Base-by-base conservation (phyloP, 2,113 vertebrate species). In the Hyaena hyaena region DNA sequence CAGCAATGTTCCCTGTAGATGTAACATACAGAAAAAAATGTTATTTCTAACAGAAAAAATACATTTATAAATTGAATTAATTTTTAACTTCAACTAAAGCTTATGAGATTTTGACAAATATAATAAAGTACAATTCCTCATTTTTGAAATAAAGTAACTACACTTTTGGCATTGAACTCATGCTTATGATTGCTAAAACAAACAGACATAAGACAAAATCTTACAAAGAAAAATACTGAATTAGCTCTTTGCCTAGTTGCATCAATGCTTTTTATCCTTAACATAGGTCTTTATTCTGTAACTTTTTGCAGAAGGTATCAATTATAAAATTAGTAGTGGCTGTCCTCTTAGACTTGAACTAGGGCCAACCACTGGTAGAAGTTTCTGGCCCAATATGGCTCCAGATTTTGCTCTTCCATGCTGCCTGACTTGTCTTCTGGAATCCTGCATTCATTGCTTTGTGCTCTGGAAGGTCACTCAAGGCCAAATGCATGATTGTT, bases 1-100 rank as follows among this genome's bases (percentile, higher is more conserved):
- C 99, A 26, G 99, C 98, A 92, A 99, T 65, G 77, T 99, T 99
- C 61, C 99, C 99, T 99, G 97, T 82, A 97, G 15, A 3, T 90
- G 45, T 85, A 95, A 98, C 12, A 0, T 0, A 77, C 15, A 94
- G 94, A 97, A 95, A 17, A 68, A 69, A 90, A 3, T 58, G 28
- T 97, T 92, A 97, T 87, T 97, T 87, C 68, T 88, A 79, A 63
- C 16, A 74, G 6, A 94, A 45, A 81, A 96, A 89, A 95, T n/a
- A 17, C 2, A 95, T 94, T 21, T 73, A 53, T 80, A 90, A 73
- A 71, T 58, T 61, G 53, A 76, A 87, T 33, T 69, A 43, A 11
- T 66, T 63, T 71, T 58, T 84, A 97, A 93, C 39, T 89, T 87
- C 17, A 69, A 55, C 11, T 33, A 31, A 58, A 95, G 21, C 3